Conservation (phyloP, 2,888 invertebrate genomes). For the Kryphioiulus occultus region DNA sequence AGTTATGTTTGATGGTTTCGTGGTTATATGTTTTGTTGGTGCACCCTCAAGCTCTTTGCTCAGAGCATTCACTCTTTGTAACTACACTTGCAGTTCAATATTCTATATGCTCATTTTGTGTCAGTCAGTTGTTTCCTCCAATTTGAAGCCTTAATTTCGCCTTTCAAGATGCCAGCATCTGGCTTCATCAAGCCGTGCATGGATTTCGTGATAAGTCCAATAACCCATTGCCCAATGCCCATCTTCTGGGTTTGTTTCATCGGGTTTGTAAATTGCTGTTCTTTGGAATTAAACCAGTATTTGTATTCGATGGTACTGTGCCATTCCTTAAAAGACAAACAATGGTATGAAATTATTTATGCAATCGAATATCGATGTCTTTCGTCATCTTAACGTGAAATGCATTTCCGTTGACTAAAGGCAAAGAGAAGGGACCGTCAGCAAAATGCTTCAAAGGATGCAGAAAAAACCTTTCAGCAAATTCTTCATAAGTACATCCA, state of each 20-base stretch:
- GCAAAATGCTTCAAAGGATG: slow-evolving; percentile 75
- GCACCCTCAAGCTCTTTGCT: too few species aligned
- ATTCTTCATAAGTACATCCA: slow-evolving; percentile 75
- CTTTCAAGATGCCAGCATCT: slow-evolving; percentile 91
- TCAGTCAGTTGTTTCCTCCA: neutral
- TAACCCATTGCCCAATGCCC: slow-evolving; percentile 79
- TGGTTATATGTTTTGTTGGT: too few species aligned
- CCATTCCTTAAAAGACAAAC: slow-evolving; percentile 92
- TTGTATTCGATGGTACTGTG: slow-evolving; percentile 97
- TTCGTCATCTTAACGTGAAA: neutral
- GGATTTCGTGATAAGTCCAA: slow-evolving; percentile 90
- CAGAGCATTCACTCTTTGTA: too few species aligned
- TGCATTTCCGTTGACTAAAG: slow-evolving; percentile 63
- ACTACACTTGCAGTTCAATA: too few species aligned
- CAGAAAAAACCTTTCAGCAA: slow-evolving; percentile 77
- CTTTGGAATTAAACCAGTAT: slow-evolving; percentile 94
- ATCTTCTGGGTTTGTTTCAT: slow-evolving; percentile 90
- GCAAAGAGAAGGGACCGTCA: slow-evolving; percentile 74
- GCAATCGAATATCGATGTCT: neutral
- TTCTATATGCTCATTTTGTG: neutral
- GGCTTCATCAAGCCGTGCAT: slow-evolving; percentile 97
- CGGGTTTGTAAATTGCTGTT: slow-evolving; percentile 94
- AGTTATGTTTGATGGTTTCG: too few species aligned
- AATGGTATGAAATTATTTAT: slow-evolving; percentile 71
- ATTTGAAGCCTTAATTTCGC: slow-evolving; percentile 44